Percentiles rank a stretch among this genome's conserved stretches.
Evolutionary conservation across 1,140 invertebrate genomes (phyloP).

Genomic region (Agraylea sexmaculata): DNA sequence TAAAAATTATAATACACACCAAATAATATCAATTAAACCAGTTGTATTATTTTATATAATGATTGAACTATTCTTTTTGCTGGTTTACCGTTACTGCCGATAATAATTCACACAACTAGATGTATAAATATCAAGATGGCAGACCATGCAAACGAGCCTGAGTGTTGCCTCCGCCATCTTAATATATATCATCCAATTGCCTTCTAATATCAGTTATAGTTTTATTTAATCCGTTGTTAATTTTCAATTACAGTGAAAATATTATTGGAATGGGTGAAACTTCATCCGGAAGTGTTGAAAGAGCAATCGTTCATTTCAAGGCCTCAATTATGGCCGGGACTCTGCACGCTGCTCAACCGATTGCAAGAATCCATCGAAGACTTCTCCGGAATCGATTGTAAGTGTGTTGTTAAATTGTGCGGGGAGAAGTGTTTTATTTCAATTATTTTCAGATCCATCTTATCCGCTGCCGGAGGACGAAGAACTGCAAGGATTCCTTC

Average conservation of each 20-base stretch:
- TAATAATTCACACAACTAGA: no score
- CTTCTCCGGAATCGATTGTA: conserved; percentile 38
- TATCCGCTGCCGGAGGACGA: conserved; percentile 67
- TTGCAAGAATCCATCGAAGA: conserved; percentile 41
- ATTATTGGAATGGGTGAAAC: conserved; percentile 57
- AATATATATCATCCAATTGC: no score
- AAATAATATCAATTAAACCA: no score
- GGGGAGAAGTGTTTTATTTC: conserved; percentile 1
- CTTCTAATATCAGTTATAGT: conserved; percentile 9
- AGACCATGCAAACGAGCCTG: no score
- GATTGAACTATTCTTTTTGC: no score
- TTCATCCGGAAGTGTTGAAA: conserved; percentile 44
- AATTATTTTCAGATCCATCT: conserved; percentile 43
- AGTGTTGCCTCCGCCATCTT: no score
- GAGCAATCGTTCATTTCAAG: conserved; percentile 49
- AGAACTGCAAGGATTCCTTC: conserved; percentile 67
- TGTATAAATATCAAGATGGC: no score
- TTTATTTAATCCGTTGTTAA: no score
- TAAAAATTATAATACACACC: no score
- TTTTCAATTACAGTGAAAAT: conserved; percentile 51
- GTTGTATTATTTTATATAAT: no score
- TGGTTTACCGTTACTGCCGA: no score
- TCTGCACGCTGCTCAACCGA: conserved; percentile 61
- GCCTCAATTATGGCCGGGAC: conserved; percentile 65
- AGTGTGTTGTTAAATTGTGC: conserved; percentile 17